Base-by-base conservation (phyloP, 2,797 vertebrate species). In the Euphonia xanthogaster region DNA sequence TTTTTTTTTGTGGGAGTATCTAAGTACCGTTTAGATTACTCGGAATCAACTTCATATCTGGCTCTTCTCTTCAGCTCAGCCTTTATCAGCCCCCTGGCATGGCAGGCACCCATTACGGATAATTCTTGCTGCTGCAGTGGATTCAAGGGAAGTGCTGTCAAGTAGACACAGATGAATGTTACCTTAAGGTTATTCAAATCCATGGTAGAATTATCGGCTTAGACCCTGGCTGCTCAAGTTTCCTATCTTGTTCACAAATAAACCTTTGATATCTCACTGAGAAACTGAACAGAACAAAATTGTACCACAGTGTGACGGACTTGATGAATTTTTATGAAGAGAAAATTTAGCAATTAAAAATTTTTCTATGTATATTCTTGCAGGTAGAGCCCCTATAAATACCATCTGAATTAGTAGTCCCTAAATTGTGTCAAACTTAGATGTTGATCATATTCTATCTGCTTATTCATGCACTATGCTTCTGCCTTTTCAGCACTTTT, bases 11-110 rank as follows among this genome's bases (percentile, higher is more conserved):
- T 13, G 15, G 16, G 15, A 18, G 15, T 17, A 25, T 7, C 12
- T 48, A 37, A 61, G 21, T 57, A 25, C 6, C 20, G 9, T 61
- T 71, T 48, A 4, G 27, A 21, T 70, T 70, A 45, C 42, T 58
- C 0, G 0, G 39, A 73, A 57, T 54, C 14, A 65, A 19, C 15
- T 79, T 39, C 21, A 3, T 0, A 0, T 37, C 22, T 66, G 57
- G 10, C 21, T 71, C 25, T 63, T 16, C 37, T 62, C 22, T 63
- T 68, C 57, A 66, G 5, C 15, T 61, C 24, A 9, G 42, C 28
- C 47, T 57, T 84, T 71, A 37, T 72, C 57, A 67, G 31, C 9
- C 28, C 15, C 5, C 16, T 55, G n/a, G 27, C 28, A 24, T 37
- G 27, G 31, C 6, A 72, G 54, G 45, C 7, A 31, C 6, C 8